phyloP scores from a whole-genome alignment of 1,140 invertebrate species.

The Drosophila novamexicana region DNA sequence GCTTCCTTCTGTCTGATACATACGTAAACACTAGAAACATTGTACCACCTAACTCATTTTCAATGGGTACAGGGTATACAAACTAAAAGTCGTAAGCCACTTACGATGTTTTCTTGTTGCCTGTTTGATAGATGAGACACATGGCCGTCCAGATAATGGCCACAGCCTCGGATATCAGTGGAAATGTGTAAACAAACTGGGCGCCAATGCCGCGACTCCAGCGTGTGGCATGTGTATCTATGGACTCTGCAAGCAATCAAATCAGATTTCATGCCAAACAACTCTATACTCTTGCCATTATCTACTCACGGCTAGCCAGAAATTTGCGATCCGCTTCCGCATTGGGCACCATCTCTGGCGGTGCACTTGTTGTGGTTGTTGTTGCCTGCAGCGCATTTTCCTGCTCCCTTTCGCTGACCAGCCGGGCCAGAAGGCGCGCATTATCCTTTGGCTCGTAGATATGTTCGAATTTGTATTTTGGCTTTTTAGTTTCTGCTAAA shows the following conservation, averaged over 20 bases:
- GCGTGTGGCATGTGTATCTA: conserved; percentile 62
- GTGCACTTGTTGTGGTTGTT: conserved; percentile 33
- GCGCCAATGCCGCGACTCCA: conserved; percentile 66
- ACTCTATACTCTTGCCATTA: not conserved
- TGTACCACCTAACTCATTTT: no score
- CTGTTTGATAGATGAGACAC: conserved; percentile 78
- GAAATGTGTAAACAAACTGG: conserved; percentile 77
- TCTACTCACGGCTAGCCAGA: conserved; percentile 60
- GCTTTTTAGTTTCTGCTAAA: conserved; percentile 45
- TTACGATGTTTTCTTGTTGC: conserved; percentile 74
- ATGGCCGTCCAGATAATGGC: conserved; percentile 81
- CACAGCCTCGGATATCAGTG: conserved; percentile 72
- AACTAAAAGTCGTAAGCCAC: not conserved
- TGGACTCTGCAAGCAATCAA: conserved; percentile 42
- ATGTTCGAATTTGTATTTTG: conserved; percentile 59
- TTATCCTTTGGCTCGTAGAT: conserved; percentile 62
- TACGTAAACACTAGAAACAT: no score
- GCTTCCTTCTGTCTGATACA: no score
- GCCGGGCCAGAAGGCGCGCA: conserved; percentile 43
- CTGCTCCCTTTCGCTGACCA: conserved; percentile 45
- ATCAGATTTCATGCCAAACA: not conserved
- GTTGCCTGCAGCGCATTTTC: not conserved
- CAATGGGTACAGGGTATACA: no score
- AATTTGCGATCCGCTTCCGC: conserved; percentile 68
- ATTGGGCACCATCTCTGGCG: conserved; percentile 55